Base-by-base conservation (phyloP, 2,888 invertebrate species). In the Nomada fabriciana region DNA sequence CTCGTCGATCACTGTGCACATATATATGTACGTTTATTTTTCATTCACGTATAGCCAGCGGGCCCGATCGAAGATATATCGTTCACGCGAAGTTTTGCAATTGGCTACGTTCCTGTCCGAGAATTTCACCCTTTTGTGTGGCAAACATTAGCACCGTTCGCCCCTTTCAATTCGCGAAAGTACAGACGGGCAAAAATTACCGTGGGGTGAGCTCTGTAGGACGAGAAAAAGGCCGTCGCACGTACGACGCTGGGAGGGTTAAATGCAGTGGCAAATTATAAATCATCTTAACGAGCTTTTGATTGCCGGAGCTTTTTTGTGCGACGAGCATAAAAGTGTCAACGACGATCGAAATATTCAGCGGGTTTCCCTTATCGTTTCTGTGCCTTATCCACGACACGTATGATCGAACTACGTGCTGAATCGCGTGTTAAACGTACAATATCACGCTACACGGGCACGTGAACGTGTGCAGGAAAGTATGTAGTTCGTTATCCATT, bases 211-310 rank as follows among this genome's bases (percentile, higher is more conserved):
- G 73, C 71, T 57, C 60, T 61, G 55, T 55, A 50, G 20, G 13
- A 23, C 20, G 13, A 72, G 64, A 42, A 78, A 69, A 55, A 63
- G 20, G 18, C 57, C 53, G 47, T 23, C 20, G 53, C 74, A 57
- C 70, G 72, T 47, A 43, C 29, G 63, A 57, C 18, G 76, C 25
- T 55, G 77, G 84, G 76, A 63, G 76, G 79, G 86, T 88, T 88
- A 88, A 80, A 89, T 86, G 90, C 88, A 82, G 76, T 88, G 86
- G 91, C 89, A 89, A 91, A 93, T 93, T 91, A 91, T 91, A 92
- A 93, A 92, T 93, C 92, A 91, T 90, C 89, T 91, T 92, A 93
- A 93, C 91, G 93, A 93, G 92, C 88, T 91, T 93, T 93, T 93
- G 92, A 93, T 93, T 92, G 91, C 90, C 89, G 64, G 84, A 71